These are phyloP conservation scores for Lycophotia porphyrea DNA, from an alignment of 2,888 invertebrate species.

Conservation along the genomic window DNA sequence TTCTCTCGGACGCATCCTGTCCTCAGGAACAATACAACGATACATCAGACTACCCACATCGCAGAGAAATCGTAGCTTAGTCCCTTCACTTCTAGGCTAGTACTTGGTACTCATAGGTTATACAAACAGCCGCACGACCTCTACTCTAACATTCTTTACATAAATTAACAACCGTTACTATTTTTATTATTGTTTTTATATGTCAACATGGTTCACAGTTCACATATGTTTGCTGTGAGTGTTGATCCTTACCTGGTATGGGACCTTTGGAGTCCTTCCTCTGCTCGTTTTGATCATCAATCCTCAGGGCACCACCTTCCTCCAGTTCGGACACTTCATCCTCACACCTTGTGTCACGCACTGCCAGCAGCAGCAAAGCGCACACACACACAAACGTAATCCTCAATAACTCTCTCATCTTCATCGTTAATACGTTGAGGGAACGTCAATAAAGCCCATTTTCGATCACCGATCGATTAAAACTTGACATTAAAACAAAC, in stretches of 20 bases:
- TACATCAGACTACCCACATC: conserved; percentile 42
- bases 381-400: conserved; percentile 84
- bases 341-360: conserved; percentile 79
- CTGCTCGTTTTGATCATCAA: conserved; percentile 73
- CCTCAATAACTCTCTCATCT: conserved; percentile 86
- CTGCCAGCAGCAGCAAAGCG: conserved; percentile 78
- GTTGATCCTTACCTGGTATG: conserved; percentile 77
- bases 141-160: conserved; percentile 64
- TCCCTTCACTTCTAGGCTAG: conserved; percentile 62
- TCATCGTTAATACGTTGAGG: conserved; percentile 76
- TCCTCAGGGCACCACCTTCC: conserved; percentile 62
- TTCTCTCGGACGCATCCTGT: conserved; percentile 22
- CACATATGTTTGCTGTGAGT: conserved; percentile 35
- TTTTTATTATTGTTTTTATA: conserved; percentile 45
- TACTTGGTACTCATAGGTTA: conserved; percentile 55
- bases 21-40: conserved; percentile 23
- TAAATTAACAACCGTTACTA: conserved; percentile 61
- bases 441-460: conserved; percentile 79
- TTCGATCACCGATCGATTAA: conserved; percentile 74
- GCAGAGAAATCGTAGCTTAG: conserved; percentile 46
- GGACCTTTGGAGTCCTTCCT: conserved; percentile 80
- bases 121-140: conserved; percentile 55
- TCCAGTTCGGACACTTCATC: conserved; percentile 74
- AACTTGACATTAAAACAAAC: conserved; percentile 73
- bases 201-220: conserved; percentile 44